Base-by-base conservation (phyloP, 1,140 invertebrate species). In the Reticulitermes speratus region DNA sequence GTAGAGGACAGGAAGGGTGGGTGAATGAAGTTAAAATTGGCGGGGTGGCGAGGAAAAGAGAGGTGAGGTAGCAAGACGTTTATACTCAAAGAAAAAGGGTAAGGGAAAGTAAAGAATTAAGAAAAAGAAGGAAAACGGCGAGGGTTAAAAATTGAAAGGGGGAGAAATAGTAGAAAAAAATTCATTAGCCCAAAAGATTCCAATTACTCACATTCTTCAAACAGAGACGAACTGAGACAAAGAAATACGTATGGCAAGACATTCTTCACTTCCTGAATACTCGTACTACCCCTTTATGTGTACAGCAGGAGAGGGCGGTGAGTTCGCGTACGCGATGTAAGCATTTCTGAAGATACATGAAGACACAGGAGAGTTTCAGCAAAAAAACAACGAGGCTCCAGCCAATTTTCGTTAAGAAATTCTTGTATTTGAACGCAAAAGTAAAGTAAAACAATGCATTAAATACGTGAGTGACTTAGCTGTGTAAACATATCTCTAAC, bases 151-250 rank as follows among this genome's bases (percentile, higher is more conserved):
- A 75, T 75, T 75, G 65, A 75, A 75, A 75, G 65, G n/a, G 65
- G 65, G n/a, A 75, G 14, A 30, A 75, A 75, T 75, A 75, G 32
- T 25, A 83, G 6, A 25, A 83, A 83, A 83, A 83, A 32, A 83
- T 45, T 44, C 82, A 83, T 83, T 83, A 83, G 82, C 45, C 11
- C 25, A 21, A 38, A 83, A n/a, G 44, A 83, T 83, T 83, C 82
- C 44, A 83, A 83, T 83, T 83, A 83, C 44, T 83, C 38, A 48
- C 44, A 83, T 83, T 83, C 38, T 83, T 83, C 38, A 44, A 83
- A 45, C 82, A 83, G 44, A 83, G 38, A 48, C 14, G 38, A 16
- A 44, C 44, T 11, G 44, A 83, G 23, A 83, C 44, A 44, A 12
- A 45, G 82, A 23, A 6, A 21, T 32, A 45, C 21, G 44, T 83